Evolutionary conservation across 2,888 invertebrate species (phyloP).

Genomic region (Congeria kusceri): DNA sequence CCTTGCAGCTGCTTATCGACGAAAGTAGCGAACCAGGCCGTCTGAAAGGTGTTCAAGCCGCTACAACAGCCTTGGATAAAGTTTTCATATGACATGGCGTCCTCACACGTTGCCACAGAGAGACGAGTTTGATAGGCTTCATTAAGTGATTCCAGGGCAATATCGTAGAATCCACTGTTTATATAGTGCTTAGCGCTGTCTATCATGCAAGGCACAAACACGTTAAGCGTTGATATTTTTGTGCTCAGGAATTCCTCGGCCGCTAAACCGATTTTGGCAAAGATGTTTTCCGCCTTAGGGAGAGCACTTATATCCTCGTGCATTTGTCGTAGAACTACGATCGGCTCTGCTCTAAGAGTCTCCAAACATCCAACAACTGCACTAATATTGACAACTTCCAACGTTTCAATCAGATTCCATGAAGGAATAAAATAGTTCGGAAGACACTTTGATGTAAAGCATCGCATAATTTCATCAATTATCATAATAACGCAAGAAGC

Average conservation of each 20-base stretch:
- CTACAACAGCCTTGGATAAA: slow-evolving; percentile 57
- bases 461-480: slow-evolving; percentile 44
- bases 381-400: slow-evolving; percentile 27
- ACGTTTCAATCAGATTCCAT: slow-evolving; percentile 58
- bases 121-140: slow-evolving; percentile 63
- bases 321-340: slow-evolving; percentile 42
- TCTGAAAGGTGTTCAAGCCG: slow-evolving; percentile 24
- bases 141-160: slow-evolving; percentile 53
- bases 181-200: slow-evolving; percentile 44
- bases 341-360: slow-evolving; percentile 36
- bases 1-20: slow-evolving; percentile 61
- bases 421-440: slow-evolving; percentile 61
- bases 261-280: slow-evolving; percentile 42
- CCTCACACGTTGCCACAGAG: slow-evolving; percentile 64
- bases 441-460: slow-evolving; percentile 29
- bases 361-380: slow-evolving; percentile 22
- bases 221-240: slow-evolving; percentile 41
- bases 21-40: slow-evolving; percentile 64
- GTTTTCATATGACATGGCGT: slow-evolving; percentile 53
- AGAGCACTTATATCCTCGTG: neutral
- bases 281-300: slow-evolving; percentile 8
- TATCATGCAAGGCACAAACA: slow-evolving; percentile 60
- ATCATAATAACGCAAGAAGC: slow-evolving; percentile 59
- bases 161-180: slow-evolving; percentile 22
- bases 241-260: slow-evolving; percentile 43